These are phyloP conservation scores for Drosophila barbarae DNA, from an alignment of 2,888 invertebrate genomes.

Conservation along the genomic window DNA sequence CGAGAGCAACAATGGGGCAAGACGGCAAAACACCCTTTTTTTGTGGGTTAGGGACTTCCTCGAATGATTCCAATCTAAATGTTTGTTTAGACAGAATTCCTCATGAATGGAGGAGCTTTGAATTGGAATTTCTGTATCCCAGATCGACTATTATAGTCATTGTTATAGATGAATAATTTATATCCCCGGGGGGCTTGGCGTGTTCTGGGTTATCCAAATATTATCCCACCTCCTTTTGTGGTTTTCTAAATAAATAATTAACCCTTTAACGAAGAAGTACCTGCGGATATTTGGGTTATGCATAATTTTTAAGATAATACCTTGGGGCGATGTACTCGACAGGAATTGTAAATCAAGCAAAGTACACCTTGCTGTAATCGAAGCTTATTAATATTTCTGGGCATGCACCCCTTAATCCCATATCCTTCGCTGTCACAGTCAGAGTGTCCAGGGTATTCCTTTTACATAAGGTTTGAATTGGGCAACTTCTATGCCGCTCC, in stretches of 20 bases:
- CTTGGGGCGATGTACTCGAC: not conserved
- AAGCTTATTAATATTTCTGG: conserved; percentile 18
- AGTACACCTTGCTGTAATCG: conserved; percentile 3
- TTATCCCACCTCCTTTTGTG: not conserved
- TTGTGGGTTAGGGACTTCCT: conserved; percentile 3
- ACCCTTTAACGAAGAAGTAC: not conserved
- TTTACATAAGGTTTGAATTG: conserved; percentile 26
- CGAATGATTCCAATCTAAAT: conserved; percentile 34
- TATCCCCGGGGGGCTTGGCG: not conserved
- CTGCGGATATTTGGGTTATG: not conserved
- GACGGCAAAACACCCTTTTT: conserved; percentile 16
- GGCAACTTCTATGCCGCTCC: not conserved
- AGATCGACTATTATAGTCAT: conserved; percentile 6
- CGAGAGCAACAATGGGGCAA: conserved; percentile 34
- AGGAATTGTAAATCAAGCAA: conserved; percentile 10
- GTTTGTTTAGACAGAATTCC: conserved; percentile 39
- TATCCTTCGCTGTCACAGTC: not conserved
- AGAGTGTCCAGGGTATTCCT: conserved; percentile 11
- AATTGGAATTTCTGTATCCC: conserved; percentile 1
- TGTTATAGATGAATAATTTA: conserved; percentile 19
- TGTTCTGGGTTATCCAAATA: conserved; percentile 1
- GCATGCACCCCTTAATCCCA: conserved; percentile 2
- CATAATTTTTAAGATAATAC: conserved; percentile 5
- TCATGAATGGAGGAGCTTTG: conserved; percentile 34
- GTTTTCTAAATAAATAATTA: conserved; percentile 6